phyloP scores from a whole-genome alignment of 2,888 invertebrate genomes.

The Eustalomyia histrio region DNA sequence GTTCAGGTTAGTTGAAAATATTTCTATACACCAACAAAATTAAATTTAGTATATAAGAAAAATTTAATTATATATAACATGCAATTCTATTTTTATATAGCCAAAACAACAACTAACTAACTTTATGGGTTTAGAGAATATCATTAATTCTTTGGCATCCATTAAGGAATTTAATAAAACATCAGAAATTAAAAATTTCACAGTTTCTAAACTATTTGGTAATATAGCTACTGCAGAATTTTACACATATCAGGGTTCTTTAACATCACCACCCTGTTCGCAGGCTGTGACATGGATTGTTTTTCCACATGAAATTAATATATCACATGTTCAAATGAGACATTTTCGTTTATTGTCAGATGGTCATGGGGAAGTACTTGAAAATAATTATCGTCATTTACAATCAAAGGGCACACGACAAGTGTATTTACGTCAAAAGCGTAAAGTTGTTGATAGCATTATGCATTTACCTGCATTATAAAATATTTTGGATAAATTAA shows the following conservation, averaged over 20 bases:
- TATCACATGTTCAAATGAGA: constrained; percentile 55
- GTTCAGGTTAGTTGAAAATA: constrained; percentile 34
- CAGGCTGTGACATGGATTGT: constrained; percentile 67
- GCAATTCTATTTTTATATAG: constrained; percentile 11
- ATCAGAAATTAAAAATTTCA: constrained; percentile 59
- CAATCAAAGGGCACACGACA: constrained; percentile 63
- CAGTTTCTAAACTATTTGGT: constrained; percentile 51
- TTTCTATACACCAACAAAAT: too few relatives aligned
- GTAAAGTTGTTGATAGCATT: constrained; percentile 37
- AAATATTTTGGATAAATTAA: constrained; percentile 16
- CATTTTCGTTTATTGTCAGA: constrained; percentile 61
- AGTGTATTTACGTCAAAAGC: constrained; percentile 57
- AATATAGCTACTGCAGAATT: constrained; percentile 56
- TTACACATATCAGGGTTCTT: constrained; percentile 65
- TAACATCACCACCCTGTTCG: constrained; percentile 68
- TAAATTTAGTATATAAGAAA: not conserved
- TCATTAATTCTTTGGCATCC: constrained; percentile 55
- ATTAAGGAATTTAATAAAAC: constrained; percentile 61
- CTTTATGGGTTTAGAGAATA: constrained; percentile 59
- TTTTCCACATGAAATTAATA: constrained; percentile 57
- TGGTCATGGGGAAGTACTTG: constrained; percentile 56
- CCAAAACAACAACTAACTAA: constrained; percentile 9
- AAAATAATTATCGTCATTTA: constrained; percentile 67
- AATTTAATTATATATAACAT: too few relatives aligned
- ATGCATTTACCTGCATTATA: not conserved